Conservation (phyloP, 2,113 vertebrate genomes). For the Syrrhaptes paradoxus region DNA sequence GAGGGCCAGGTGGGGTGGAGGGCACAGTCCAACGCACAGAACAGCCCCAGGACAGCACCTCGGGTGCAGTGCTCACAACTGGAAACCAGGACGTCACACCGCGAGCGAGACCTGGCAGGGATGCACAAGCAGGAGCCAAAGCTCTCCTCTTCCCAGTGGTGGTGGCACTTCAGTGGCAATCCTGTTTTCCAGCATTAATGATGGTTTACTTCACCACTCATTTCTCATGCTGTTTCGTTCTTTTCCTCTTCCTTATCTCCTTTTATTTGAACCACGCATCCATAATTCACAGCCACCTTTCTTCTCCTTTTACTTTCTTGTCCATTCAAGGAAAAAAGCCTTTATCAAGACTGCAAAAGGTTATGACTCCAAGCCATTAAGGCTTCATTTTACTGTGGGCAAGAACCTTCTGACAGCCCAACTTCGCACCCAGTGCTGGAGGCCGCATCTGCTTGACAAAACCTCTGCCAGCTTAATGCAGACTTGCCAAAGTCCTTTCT, state of each 20-base stretch:
- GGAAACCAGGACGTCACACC: not conserved
- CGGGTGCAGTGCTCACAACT: not conserved
- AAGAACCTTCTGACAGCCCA: not conserved
- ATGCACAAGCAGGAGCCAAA: not conserved
- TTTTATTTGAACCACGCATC: not conserved
- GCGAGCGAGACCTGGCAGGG: accelerated
- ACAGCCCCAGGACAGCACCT: accelerated
- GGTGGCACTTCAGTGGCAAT: not conserved
- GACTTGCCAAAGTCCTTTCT: not conserved
- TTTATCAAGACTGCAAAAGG: not conserved
- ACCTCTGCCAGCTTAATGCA: not conserved
- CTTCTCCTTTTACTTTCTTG: not conserved
- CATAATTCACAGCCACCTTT: not conserved
- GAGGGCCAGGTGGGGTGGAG: accelerated
- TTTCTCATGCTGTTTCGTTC: accelerated
- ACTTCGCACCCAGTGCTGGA: not conserved
- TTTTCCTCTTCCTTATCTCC: not conserved
- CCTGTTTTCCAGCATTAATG: not conserved
- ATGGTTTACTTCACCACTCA: not conserved
- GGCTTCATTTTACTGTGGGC: not conserved
- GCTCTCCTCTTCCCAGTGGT: not conserved
- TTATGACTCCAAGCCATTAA: not conserved
- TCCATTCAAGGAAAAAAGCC: not conserved
- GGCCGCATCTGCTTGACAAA: not conserved
- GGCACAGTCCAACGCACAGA: accelerated